Conservation (phyloP, 2,888 invertebrate genomes). For the Eristalis intricaria region DNA sequence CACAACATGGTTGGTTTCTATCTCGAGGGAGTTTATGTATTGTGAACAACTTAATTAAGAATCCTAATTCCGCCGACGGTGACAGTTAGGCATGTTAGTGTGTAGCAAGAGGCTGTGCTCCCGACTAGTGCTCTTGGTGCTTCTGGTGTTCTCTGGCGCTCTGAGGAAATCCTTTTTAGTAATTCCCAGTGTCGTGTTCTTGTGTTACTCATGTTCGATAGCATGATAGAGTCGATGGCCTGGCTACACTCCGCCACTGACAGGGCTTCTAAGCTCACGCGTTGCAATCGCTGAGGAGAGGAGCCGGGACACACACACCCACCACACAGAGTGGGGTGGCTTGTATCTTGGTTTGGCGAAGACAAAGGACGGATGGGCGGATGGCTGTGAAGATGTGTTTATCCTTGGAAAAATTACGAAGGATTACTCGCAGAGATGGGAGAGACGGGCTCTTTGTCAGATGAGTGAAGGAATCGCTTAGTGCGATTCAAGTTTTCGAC, state of each 20-base stretch:
- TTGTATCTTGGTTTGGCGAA: constrained; percentile 21
- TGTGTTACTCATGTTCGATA: constrained; percentile 68
- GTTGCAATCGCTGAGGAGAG: constrained; percentile 6
- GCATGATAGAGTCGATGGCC: constrained; percentile 55
- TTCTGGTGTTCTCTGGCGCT: background rate
- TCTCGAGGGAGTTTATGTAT: constrained; percentile 68
- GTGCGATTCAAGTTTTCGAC: constrained; percentile 27
- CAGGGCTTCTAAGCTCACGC: constrained; percentile 15
- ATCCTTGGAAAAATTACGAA: constrained; percentile 42
- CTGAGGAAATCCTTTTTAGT: constrained; percentile 54
- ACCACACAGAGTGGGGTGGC: background rate
- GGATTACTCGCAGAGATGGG: constrained; percentile 19
- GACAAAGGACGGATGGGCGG: constrained; percentile 12
- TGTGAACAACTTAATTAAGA: constrained; percentile 74
- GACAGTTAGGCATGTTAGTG: constrained; percentile 71
- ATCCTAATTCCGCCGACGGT: constrained; percentile 73
- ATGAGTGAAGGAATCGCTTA: constrained; percentile 33
- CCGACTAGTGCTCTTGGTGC: background rate
- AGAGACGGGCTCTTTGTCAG: constrained; percentile 41
- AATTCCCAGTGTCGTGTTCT: constrained; percentile 65
- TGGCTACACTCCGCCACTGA: constrained; percentile 50
- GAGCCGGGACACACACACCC: background rate
- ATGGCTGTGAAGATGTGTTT: constrained; percentile 28
- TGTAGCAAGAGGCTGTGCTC: constrained; percentile 2
- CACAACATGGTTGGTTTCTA: constrained; percentile 66